Base-by-base conservation (phyloP, 2,797 vertebrate genomes). In the Argya squamiceps region DNA sequence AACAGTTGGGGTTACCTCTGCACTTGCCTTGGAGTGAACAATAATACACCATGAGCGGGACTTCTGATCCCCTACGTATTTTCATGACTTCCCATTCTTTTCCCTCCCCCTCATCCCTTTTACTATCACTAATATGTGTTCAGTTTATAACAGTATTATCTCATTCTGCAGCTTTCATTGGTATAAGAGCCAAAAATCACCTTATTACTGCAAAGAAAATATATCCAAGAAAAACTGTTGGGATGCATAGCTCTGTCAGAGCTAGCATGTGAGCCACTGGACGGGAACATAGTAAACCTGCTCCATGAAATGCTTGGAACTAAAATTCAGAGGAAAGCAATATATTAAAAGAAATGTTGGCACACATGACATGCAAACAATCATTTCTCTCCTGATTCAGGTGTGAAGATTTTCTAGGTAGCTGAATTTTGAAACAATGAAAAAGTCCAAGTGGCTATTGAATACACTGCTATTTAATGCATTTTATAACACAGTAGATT, bases 351-450 rank as follows among this genome's bases (percentile, higher is more conserved):
- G 34, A 64, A 88, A 32, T 39, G 6, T 23, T 67, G 67, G 7
- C 67, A 43, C 2, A 83, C 37, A 52, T 81, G 8, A 19, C 90
- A 43, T 2, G 15, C 2, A 52, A 68, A 5, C 0, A 11, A 39
- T 41, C 0, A 4, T 53, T 65, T 71, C 11, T 71, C 30, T 20
- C 84, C 27, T 47, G 62, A 10, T 27, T 47, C 32, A 7, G 10
- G 3, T 15, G 22, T 36, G 30, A 27, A 55, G 17, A 32, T 70
- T 84, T 97, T 74, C 16, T 37, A 7, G 58, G 5, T 1, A 70
- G 73, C 19, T 74, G 37, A 92, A 70, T 29, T 79, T 97, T 98
- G 89, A 92, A 97, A 96, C 12, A 93, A 84, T 92, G 30, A 84
- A 46, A 58, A 87, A n/a, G 73, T 15, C 19, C 14, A 34, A 67